A percentile compares a stretch with the other conserved stretches of the same genome.
Evolutionary conservation across 2,797 vertebrate genomes (phyloP).

Genomic region (Poecilia wingei): DNA sequence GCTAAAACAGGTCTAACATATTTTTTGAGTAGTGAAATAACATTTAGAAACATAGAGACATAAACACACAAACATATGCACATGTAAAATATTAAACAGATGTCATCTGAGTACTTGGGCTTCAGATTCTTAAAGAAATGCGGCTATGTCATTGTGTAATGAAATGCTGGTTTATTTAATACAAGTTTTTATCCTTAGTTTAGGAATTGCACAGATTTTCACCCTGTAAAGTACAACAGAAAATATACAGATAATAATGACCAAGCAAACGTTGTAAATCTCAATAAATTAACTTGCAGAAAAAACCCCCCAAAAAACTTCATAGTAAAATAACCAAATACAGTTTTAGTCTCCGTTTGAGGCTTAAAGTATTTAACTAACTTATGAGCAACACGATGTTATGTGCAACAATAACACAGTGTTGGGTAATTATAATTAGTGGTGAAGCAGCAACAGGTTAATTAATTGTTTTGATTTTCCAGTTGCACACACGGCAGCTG

Average conservation of each 20-base stretch:
- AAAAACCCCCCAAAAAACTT: background rate
- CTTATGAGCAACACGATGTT: background rate
- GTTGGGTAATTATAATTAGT: constrained; percentile 8
- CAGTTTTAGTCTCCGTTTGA: background rate
- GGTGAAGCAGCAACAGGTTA: constrained; percentile 66
- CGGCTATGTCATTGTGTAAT: background rate
- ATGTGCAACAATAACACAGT: background rate
- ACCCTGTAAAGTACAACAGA: background rate
- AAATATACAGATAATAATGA: background rate
- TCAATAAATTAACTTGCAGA: background rate
- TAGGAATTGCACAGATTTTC: background rate
- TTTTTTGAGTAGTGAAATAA: background rate
- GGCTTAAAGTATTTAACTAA: background rate
- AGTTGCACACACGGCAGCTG: background rate
- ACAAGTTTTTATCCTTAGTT: background rate
- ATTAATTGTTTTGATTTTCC: constrained; percentile 26
- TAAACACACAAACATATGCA: background rate
- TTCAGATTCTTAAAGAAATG: background rate
- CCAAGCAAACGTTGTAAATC: background rate
- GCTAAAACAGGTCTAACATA: background rate
- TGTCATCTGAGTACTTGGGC: background rate
- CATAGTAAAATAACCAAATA: background rate
- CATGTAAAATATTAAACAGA: background rate
- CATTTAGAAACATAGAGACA: background rate
- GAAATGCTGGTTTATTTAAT: background rate